Evolutionary conservation across 1,140 invertebrate genomes (phyloP), one percentile per base, ranked within the genome.

Genomic region (Trissolcus basalis): DNA sequence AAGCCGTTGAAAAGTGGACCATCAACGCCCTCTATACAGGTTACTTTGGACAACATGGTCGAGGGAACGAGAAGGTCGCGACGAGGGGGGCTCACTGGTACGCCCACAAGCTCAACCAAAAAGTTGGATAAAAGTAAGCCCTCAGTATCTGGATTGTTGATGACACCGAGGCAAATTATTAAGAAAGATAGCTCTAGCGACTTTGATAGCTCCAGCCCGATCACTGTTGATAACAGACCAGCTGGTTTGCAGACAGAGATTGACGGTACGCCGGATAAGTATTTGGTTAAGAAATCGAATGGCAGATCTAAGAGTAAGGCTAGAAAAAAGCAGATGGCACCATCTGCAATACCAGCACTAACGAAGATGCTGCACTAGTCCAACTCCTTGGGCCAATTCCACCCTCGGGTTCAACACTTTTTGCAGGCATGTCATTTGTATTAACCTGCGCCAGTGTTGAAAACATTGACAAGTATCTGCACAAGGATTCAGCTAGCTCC

Each of bases 381-480:
- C 81, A 83, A 0, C 71, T 68, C 0, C 73, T 91, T 0, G 91
- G 91, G 0, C 91, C 91, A 0, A 90, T 92, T 35, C 91, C 90
- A 0, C 56, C 45, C 4, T 16, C 63, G 0, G 87, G 87, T 4
- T 89, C 86, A 10, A 88, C 81, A 8, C 68, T 91, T 10, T 92
- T 92, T 60, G 50, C 85, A 0, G 90, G 89, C 0, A 80, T 89
- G 48, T 88, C 89, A 13, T 92, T 92, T 69, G 70, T 92, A 5
- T 73, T 92, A 0, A 91, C 90, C 0, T 91, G 89, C 64, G 89
- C 88, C 0, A 83, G 89, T 0, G 12, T 80, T 1, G 58, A 83
- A 0, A 49, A 49, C 45, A 78, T 81, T 48, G 83, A 85, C 39
- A 83, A 80, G 58, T 83, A 83, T 54, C 44, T 78, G 12, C 50